Evolutionary conservation across 2,797 vertebrate species (phyloP).

Genomic region (Eremophila alpestris): DNA sequence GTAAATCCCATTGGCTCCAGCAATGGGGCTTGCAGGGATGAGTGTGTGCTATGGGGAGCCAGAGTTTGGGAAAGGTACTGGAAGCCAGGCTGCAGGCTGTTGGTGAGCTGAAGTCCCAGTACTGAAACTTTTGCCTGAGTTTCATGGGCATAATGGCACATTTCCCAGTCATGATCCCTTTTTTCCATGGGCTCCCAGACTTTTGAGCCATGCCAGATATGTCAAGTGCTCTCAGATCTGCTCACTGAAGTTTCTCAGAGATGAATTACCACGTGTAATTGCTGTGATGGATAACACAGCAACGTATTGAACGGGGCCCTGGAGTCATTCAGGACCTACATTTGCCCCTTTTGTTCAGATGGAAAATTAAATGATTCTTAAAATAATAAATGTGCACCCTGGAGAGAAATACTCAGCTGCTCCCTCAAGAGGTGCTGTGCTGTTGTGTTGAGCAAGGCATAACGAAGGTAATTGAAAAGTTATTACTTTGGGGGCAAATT

Average conservation of each 20-base stretch:
- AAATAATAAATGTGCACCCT: constrained; percentile 70
- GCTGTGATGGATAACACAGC: constrained; percentile 17
- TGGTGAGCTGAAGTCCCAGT: neutral
- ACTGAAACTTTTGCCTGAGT: neutral
- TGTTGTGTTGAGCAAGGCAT: constrained; percentile 53
- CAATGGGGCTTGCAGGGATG: neutral
- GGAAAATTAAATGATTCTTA: constrained; percentile 71
- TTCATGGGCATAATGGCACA: neutral
- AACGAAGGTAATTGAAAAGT: constrained; percentile 67
- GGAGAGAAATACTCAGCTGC: constrained; percentile 63
- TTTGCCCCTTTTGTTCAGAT: constrained; percentile 45
- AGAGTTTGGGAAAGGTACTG: neutral
- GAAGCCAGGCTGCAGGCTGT: neutral
- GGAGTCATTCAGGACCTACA: constrained; percentile 61
- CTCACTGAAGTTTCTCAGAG: neutral
- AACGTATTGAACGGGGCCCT: constrained; percentile 40
- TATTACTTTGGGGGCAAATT: constrained; percentile 63
- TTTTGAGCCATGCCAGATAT: neutral
- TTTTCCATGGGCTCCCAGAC: neutral
- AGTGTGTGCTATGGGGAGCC: neutral
- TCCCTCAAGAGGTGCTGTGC: constrained; percentile 53
- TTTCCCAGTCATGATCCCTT: neutral
- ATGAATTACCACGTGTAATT: constrained; percentile 42
- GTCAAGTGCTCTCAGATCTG: neutral
- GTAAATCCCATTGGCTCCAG: neutral